Conservation (phyloP, 2,888 invertebrate genomes). For the Prionchulus punctatus region DNA sequence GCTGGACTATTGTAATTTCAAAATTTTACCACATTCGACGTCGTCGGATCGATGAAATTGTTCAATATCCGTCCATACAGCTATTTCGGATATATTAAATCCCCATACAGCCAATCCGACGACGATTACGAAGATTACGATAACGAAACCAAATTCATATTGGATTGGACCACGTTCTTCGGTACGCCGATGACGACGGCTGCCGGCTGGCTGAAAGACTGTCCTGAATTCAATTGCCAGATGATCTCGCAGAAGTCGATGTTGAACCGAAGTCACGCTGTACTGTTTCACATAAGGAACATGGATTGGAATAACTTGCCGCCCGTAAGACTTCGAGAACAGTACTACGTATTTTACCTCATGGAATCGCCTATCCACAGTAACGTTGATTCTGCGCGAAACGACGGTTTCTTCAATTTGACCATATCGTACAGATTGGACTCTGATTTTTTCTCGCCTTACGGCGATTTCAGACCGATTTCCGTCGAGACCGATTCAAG, state of each 20-base stretch:
- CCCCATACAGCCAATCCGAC: too few species aligned
- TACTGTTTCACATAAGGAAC: background rate
- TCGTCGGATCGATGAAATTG: too few species aligned
- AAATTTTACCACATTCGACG: too few species aligned
- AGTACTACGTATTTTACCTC: background rate
- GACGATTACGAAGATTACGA: too few species aligned
- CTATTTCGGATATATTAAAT: too few species aligned
- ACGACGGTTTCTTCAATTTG: background rate
- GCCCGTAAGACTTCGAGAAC: background rate
- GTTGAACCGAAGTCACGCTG: background rate
- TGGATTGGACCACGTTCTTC: background rate
- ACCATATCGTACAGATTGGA: background rate
- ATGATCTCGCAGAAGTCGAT: background rate
- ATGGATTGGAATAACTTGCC: background rate
- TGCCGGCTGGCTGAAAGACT: background rate
- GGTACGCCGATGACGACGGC: background rate
- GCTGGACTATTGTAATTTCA: too few species aligned
- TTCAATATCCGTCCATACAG: too few species aligned
- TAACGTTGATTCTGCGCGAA: background rate
- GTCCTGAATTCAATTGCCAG: background rate
- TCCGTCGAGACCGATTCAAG: background rate
- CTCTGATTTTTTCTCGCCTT: background rate
- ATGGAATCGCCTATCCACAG: background rate
- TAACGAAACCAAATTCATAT: too few species aligned
- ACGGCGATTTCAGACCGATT: background rate